Base-by-base conservation (phyloP, 2,888 invertebrate species). In the Lasioglossum leucozonium region DNA sequence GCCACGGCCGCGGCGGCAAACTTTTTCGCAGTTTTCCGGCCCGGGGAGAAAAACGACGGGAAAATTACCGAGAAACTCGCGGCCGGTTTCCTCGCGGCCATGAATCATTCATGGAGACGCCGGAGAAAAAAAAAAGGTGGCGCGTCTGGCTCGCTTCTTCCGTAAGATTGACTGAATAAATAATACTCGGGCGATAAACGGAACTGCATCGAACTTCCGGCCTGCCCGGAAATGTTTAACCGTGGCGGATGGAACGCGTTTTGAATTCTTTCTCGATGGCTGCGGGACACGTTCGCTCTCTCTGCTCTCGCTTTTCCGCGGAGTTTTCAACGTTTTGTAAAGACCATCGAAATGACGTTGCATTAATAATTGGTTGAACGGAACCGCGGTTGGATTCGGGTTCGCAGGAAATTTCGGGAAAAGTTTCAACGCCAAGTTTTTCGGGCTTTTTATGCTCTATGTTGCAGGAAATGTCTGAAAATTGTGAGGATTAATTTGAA, bases 81-180 rank as follows among this genome's bases (percentile, higher is more conserved):
- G 80, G 77, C 73, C 78, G 86, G 81, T 75, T 85, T 88, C 55
- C 85, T 77, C 79, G 44, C 44, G 51, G 75, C 86, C 79, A 89
- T 90, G 82, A 90, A 90, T 90, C 88, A 90, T 90, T 90, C 90
- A 90, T 84, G 78, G 83, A 44, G 40, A 30, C 67, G 16, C 10
- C 26, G 30, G 34, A 51, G 69, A 58, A n/a, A 71, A 82, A 73
- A 58, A n/a, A 71, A 82, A 81, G 80, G 81, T 79, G 81, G 84
- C 79, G 76, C 75, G 62, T 76, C 76, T 71, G 62, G 67, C 76
- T 51, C 82, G 84, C 72, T 86, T 77, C 86, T 87, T 81, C 76
- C 81, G 71, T 81, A 82, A 84, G 88, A 86, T 88, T 88, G 81
- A 87, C 86, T 83, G 89, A 90, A 90, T 90, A 90, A 90, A 90